Conservation (phyloP, 2,797 vertebrate genomes). For the Artibeus jamaicensis region DNA sequence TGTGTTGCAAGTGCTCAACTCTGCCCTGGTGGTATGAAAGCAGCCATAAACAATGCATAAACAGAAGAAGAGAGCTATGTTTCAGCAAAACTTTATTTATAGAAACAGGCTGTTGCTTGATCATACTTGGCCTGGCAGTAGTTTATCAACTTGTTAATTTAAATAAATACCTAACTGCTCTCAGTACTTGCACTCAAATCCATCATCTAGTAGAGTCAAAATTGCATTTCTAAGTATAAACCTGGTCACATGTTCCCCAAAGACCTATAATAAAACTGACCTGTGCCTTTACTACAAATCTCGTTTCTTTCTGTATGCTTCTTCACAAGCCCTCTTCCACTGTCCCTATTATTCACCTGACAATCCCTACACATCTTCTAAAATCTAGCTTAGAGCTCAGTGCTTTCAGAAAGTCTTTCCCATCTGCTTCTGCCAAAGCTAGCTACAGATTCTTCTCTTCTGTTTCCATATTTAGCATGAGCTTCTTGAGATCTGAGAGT, state of each 20-base stretch:
- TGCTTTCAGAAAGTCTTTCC: not conserved
- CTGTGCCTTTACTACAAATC: not conserved
- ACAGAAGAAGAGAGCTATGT: not conserved
- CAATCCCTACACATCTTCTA: not conserved
- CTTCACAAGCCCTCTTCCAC: too few relatives aligned
- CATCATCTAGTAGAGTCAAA: not conserved
- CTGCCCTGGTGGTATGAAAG: not conserved
- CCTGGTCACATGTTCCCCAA: not conserved
- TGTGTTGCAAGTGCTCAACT: not conserved
- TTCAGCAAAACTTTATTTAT: conserved; percentile 24
- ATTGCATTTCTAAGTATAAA: not conserved
- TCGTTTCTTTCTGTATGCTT: not conserved
- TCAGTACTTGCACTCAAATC: not conserved
- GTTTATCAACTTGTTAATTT: not conserved
- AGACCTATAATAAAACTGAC: not conserved
- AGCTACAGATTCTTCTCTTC: not conserved
- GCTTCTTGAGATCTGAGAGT: not conserved
- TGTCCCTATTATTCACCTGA: not conserved
- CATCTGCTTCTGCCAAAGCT: not conserved
- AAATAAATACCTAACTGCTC: not conserved
- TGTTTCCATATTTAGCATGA: not conserved
- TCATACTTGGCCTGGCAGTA: not conserved
- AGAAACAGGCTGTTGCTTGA: not conserved
- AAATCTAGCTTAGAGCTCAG: not conserved
- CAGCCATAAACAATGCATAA: not conserved